Percentiles rank a stretch among this genome's conserved stretches.
phyloP scores from a whole-genome alignment of 2,113 vertebrate genomes.

The Mugil cephalus region DNA sequence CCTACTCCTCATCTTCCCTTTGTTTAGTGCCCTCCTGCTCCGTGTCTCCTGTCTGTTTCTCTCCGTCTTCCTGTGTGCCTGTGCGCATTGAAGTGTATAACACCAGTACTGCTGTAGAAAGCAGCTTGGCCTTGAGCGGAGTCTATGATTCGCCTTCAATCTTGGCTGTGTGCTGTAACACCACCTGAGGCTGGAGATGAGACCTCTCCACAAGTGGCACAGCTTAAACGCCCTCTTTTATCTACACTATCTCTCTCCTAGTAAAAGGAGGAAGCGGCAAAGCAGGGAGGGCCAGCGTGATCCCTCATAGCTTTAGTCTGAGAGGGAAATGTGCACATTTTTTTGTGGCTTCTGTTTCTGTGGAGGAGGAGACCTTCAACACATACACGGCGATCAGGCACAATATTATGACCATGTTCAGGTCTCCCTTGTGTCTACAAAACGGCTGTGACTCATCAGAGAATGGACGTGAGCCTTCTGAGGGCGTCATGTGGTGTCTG shows the following conservation, averaged over 20 bases:
- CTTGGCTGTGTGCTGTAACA: constrained; percentile 51
- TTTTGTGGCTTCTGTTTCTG: constrained; percentile 34
- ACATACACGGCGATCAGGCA: too few species aligned
- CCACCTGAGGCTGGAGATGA: constrained; percentile 74
- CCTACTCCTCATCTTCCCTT: constrained; percentile 25
- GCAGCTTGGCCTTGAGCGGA: constrained; percentile 64
- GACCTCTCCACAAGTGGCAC: constrained; percentile 65
- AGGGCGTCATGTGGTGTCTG: too few species aligned
- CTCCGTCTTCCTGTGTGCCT: constrained; percentile 35
- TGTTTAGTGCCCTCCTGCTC: constrained; percentile 32
- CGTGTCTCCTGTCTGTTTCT: constrained; percentile 17
- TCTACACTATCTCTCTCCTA: constrained; percentile 56
- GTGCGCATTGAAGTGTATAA: constrained; percentile 47
- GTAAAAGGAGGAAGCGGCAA: constrained; percentile 38
- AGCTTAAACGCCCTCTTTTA: constrained; percentile 73
- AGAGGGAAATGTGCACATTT: constrained; percentile 43
- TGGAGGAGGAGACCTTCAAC: constrained; percentile 56
- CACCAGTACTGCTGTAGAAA: constrained; percentile 58
- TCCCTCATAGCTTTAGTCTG: constrained; percentile 43
- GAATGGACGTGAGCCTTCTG: too few species aligned
- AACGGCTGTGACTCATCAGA: too few species aligned
- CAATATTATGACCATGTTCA: not conserved
- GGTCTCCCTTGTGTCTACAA: too few species aligned
- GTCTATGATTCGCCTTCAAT: constrained; percentile 76
- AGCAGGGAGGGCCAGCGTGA: constrained; percentile 32